Percentiles rank a stretch among this genome's conserved stretches.
Conservation (phyloP, 2,888 invertebrate genomes). For the Buathra laborator region DNA sequence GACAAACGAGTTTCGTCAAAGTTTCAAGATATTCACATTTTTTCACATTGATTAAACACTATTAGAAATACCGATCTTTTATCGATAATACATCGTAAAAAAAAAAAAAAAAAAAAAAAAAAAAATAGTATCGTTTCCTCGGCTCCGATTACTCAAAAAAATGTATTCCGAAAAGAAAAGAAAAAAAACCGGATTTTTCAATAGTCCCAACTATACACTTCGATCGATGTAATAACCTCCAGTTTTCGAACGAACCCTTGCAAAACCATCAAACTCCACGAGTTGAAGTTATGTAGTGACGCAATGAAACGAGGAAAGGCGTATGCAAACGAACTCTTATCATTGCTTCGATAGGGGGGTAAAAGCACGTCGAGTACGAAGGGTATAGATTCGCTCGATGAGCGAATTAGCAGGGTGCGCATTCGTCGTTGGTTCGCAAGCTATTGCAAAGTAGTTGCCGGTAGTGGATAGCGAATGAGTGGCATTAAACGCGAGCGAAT, state of each 20-base stretch:
- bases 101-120: conserved; percentile 12
- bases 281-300: neutral
- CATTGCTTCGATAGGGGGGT: conserved; percentile 35
- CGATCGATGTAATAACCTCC: neutral
- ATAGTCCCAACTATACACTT: too few species aligned
- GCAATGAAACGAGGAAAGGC: conserved; percentile 51
- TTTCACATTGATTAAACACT: neutral
- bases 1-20: conserved; percentile 21
- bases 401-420: conserved; percentile 16
- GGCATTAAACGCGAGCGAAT: conserved; percentile 19
- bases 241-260: neutral
- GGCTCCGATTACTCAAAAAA: too few species aligned
- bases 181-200: too few species aligned
- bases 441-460: conserved; percentile 15
- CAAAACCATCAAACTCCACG: conserved; percentile 15
- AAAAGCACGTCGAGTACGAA: conserved; percentile 50
- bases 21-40: conserved; percentile 15
- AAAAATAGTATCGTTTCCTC: too few species aligned
- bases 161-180: neutral
- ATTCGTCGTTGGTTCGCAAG: conserved; percentile 19
- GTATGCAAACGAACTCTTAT: conserved; percentile 48
- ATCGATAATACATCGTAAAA: neutral
- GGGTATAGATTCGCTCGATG: conserved; percentile 10
- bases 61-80: neutral
- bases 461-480: conserved; percentile 2